A percentile compares a stretch with the other conserved stretches of the same genome.
phyloP scores from a whole-genome alignment of 2,888 invertebrate species.

The Horisme vitalbata region DNA sequence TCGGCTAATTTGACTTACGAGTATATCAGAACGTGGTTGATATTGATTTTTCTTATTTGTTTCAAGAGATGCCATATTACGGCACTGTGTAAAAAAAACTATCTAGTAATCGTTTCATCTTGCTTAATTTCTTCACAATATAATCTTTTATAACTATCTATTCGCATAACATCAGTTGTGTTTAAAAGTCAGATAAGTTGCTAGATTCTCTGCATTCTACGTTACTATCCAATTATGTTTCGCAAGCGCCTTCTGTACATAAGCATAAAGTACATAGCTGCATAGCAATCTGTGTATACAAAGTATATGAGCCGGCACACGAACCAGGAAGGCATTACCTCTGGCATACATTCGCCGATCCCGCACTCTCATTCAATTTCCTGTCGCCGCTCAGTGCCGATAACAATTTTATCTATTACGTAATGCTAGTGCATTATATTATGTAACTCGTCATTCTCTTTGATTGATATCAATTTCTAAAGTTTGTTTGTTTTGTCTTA shows the following conservation, averaged over 20 bases:
- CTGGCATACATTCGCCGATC: slow-evolving; percentile 64
- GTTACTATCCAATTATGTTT: background rate
- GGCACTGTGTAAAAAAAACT: no score
- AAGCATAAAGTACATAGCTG: background rate
- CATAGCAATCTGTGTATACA: background rate
- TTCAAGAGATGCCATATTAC: no score
- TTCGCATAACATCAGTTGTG: no score
- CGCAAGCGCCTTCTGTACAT: background rate
- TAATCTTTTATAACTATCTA: no score
- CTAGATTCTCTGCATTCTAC: background rate
- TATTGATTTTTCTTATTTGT: no score
- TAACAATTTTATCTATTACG: slow-evolving; percentile 15
- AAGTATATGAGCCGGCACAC: slow-evolving; percentile 7
- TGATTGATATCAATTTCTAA: no score
- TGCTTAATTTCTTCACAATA: no score
- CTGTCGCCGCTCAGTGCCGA: slow-evolving; percentile 40
- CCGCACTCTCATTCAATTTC: slow-evolving; percentile 73
- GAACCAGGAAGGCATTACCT: slow-evolving; percentile 65
- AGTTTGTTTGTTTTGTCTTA: no score
- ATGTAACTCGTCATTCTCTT: slow-evolving; percentile 7
- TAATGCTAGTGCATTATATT: slow-evolving; percentile 11
- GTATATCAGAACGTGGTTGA: no score
- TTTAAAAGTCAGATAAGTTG: no score
- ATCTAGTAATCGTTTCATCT: no score
- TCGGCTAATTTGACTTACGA: no score